Percentiles rank a stretch among this genome's conserved stretches.
phyloP scores from a whole-genome alignment of 1,140 invertebrate genomes.

The Macrobrachium rosenbergii region DNA sequence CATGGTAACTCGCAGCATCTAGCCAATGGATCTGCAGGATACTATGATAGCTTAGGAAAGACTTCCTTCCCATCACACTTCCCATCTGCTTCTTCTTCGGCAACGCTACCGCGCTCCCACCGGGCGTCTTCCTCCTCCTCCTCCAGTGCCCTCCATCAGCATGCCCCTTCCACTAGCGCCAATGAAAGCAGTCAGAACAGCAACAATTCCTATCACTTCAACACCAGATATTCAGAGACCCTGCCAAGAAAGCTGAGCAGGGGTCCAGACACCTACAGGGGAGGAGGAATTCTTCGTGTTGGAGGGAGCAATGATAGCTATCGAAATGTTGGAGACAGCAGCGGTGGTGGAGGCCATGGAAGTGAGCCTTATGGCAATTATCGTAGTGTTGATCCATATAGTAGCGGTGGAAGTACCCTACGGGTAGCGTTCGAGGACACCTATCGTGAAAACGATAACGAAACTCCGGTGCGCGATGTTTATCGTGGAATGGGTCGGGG shows the following conservation, averaged over 20 bases:
- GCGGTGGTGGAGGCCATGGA: conserved; percentile 11
- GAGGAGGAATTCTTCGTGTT: not conserved
- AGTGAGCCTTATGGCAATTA: too few species aligned
- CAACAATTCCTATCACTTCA: not conserved
- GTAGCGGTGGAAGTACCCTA: too few species aligned
- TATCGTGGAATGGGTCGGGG: too few species aligned
- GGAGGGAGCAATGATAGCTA: conserved; percentile 10
- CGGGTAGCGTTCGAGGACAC: too few species aligned
- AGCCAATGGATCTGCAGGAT: conserved; percentile 24
- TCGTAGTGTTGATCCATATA: too few species aligned
- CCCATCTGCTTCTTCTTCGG: not conserved
- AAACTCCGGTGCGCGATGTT: too few species aligned
- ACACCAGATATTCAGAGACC: too few species aligned
- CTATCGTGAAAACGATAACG: too few species aligned
- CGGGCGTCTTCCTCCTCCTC: not conserved
- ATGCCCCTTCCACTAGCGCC: too few species aligned
- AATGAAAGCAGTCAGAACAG: not conserved
- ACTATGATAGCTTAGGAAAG: conserved; percentile 28
- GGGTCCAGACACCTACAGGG: not conserved
- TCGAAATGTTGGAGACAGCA: not conserved
- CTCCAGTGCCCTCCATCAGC: not conserved
- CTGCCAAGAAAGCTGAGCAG: not conserved
- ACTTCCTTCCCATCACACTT: not conserved
- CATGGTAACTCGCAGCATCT: not conserved
- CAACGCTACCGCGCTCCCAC: not conserved